These are phyloP conservation scores for Pantherophis guttatus DNA, from an alignment of 2,113 vertebrate genomes.

Conservation along the genomic window DNA sequence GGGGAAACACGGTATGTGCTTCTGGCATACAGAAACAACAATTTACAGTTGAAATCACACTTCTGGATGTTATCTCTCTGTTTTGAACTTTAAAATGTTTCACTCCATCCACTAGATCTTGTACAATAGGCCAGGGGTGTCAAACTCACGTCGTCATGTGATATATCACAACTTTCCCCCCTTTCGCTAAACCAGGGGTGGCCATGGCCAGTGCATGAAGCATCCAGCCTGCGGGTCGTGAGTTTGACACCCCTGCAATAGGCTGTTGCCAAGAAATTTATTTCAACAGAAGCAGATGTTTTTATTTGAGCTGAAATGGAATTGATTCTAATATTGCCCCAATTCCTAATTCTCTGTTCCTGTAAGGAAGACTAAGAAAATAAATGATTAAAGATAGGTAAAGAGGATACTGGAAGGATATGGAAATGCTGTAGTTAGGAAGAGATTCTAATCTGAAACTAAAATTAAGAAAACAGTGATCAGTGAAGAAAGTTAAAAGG, in stretches of 20 bases:
- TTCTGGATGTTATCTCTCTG: too few relatives aligned
- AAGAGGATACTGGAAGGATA: not conserved
- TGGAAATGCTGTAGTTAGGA: not conserved
- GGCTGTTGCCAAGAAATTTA: not conserved
- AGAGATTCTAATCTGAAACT: not conserved
- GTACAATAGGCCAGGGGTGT: not conserved
- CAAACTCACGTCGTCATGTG: too few relatives aligned
- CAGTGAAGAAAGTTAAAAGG: not conserved
- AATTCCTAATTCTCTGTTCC: not conserved
- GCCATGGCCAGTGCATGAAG: accelerated
- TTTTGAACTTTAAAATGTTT: too few relatives aligned
- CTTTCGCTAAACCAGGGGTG: too few relatives aligned
- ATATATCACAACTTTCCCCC: too few relatives aligned
- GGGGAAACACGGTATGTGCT: not conserved
- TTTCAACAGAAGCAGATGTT: not conserved
- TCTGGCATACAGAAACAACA: not conserved
- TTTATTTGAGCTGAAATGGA: not conserved
- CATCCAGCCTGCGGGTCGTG: too few relatives aligned
- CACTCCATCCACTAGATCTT: too few relatives aligned
- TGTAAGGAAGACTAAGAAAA: not conserved
- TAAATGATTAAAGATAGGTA: not conserved
- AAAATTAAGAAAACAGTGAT: not conserved
- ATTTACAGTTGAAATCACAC: not conserved
- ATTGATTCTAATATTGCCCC: not conserved
- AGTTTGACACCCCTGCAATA: not conserved